These are phyloP conservation scores for Periophthalmodon schlosseri DNA, from an alignment of 2,113 vertebrate genomes.

Conservation along the genomic window DNA sequence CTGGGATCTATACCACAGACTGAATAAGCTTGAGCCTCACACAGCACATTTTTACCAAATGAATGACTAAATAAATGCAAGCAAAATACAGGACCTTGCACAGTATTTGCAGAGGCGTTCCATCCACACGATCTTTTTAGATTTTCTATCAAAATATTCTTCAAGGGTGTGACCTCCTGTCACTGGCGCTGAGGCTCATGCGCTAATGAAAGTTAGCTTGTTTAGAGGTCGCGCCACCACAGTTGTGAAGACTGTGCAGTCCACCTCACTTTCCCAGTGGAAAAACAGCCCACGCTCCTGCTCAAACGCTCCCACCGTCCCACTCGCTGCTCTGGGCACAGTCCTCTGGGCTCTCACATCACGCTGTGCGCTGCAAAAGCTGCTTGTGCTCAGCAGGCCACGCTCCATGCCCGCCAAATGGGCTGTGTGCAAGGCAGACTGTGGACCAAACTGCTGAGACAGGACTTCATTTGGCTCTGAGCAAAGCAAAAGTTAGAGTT, in stretches of 20 bases:
- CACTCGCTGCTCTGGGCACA: conserved; percentile 24
- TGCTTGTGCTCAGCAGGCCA: conserved; percentile 19
- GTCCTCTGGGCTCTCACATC: conserved; percentile 22
- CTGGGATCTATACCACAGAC: not conserved
- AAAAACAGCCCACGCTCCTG: conserved; percentile 36
- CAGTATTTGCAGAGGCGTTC: conserved; percentile 30
- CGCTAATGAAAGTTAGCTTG: conserved; percentile 42
- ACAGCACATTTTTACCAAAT: conserved; percentile 51
- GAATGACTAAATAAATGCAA: conserved; percentile 55
- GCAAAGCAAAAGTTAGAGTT: conserved; percentile 23
- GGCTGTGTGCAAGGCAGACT: conserved; percentile 33
- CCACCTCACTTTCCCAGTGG: not conserved
- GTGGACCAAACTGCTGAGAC: conserved; percentile 46
- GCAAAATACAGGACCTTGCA: conserved; percentile 17
- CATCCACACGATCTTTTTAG: conserved; percentile 12
- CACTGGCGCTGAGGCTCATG: conserved; percentile 3
- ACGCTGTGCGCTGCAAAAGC: conserved; percentile 35
- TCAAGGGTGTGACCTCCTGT: conserved; percentile 16
- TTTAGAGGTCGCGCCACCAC: conserved; percentile 21
- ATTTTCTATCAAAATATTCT: conserved; percentile 26
- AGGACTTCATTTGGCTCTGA: conserved; percentile 20
- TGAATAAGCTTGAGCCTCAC: conserved; percentile 35
- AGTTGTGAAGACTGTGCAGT: conserved; percentile 28
- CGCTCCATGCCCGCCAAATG: conserved; percentile 32
- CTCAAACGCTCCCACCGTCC: conserved; percentile 23